Conservation (phyloP, 1,140 invertebrate genomes). For the Limonius californicus region DNA sequence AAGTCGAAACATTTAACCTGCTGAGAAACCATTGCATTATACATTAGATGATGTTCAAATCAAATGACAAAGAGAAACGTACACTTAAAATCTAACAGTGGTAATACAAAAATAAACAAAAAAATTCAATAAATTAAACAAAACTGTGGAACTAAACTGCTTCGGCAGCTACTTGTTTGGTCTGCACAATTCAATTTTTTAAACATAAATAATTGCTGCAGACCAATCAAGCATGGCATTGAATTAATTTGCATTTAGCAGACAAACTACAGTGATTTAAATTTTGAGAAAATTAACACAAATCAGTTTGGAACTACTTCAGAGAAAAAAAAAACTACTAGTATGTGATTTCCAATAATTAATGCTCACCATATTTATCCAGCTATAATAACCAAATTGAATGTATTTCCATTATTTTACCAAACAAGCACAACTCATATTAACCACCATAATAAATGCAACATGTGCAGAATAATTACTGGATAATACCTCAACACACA, state of each 20-base stretch:
- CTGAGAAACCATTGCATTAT: constrained; percentile 8
- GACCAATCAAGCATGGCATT: background rate
- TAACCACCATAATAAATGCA: too few species aligned
- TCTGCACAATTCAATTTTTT: background rate
- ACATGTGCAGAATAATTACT: too few species aligned
- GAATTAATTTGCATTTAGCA: background rate
- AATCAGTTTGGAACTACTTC: background rate
- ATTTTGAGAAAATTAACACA: constrained; percentile 13
- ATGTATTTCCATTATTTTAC: too few species aligned
- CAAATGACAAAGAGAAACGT: background rate
- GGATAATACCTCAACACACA: too few species aligned
- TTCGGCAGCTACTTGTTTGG: constrained; percentile 1
- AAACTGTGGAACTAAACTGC: too few species aligned
- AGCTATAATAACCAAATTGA: too few species aligned
- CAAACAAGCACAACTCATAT: too few species aligned
- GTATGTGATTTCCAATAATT: background rate
- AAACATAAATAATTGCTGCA: background rate
- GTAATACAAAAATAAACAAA: background rate
- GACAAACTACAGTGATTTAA: background rate
- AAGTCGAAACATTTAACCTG: constrained; percentile 6
- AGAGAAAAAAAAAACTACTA: background rate
- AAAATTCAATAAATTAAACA: too few species aligned
- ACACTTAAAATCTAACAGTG: background rate
- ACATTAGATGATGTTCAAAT: constrained; percentile 2
- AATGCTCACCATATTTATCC: background rate